Percentiles rank a stretch among this genome's conserved stretches.
phyloP scores from a whole-genome alignment of 1,140 invertebrate genomes.

The Drosophila orena region DNA sequence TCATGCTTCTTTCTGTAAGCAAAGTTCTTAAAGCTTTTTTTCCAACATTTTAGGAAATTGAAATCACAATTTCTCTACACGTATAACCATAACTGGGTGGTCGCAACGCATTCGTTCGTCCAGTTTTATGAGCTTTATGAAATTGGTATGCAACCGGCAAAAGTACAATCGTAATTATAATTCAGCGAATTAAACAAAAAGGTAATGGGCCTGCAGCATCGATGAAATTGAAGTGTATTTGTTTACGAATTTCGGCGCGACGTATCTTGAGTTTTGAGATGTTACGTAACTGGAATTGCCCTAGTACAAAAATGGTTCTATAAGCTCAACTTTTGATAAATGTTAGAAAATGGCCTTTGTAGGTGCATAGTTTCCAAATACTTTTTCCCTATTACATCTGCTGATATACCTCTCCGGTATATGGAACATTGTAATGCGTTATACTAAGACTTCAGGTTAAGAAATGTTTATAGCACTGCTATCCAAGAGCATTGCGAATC shows the following conservation, averaged over 20 bases:
- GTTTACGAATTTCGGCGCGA: not conserved
- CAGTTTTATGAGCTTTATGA: conserved; percentile 19
- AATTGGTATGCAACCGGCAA: conserved; percentile 62
- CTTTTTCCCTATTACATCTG: too few species aligned
- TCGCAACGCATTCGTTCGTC: conserved; percentile 8
- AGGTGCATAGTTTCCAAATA: too few species aligned
- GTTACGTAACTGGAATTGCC: not conserved
- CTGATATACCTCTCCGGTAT: too few species aligned
- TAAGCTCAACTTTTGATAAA: too few species aligned
- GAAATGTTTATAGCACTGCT: too few species aligned
- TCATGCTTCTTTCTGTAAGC: not conserved
- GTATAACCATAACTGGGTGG: conserved; percentile 39
- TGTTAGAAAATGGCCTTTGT: too few species aligned
- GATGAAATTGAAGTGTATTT: conserved; percentile 17
- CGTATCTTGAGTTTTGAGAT: not conserved
- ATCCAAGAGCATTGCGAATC: conserved; percentile 12
- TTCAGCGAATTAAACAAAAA: conserved; percentile 58
- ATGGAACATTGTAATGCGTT: too few species aligned
- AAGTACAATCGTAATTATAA: conserved; percentile 63
- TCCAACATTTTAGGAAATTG: not conserved
- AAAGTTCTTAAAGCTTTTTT: not conserved
- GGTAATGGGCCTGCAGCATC: not conserved
- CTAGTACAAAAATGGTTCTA: not conserved
- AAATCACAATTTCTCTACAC: conserved; percentile 28
- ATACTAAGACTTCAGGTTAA: too few species aligned